Conservation (phyloP, 1,140 invertebrate species). For the Pseudobourletiella spinata region DNA sequence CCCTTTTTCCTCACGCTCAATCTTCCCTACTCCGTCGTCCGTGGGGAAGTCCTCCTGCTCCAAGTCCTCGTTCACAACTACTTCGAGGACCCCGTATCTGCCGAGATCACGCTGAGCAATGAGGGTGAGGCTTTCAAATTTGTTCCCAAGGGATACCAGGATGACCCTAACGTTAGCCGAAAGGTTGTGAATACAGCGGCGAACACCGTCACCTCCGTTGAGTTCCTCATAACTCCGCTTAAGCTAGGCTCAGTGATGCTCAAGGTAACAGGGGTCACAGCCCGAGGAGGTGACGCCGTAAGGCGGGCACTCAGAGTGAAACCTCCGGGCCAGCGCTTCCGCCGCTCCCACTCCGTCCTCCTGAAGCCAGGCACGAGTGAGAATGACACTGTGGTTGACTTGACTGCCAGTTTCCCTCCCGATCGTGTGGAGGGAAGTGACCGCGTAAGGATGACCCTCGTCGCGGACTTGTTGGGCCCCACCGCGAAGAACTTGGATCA, state of each 20-base stretch:
- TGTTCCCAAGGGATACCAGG: not conserved
- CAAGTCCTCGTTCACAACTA: conserved; percentile 67
- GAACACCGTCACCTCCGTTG: conserved; percentile 6
- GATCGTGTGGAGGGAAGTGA: conserved; percentile 9
- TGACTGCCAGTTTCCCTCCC: conserved; percentile 7
- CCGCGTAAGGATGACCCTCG: conserved; percentile 36
- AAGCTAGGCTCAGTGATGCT: conserved; percentile 43
- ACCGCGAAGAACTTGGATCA: conserved; percentile 62
- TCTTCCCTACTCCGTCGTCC: conserved; percentile 23
- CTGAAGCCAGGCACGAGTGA: conserved; percentile 44
- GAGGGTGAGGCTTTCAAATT: conserved; percentile 13
- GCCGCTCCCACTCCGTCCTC: not conserved
- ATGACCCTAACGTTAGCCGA: not conserved
- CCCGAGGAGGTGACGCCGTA: conserved; percentile 14
- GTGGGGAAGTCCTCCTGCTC: conserved; percentile 42
- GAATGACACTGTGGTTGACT: conserved; percentile 43
- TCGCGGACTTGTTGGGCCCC: conserved; percentile 60
- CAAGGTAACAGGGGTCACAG: conserved; percentile 48
- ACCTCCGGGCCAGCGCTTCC: conserved; percentile 11
- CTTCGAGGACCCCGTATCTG: conserved; percentile 39
- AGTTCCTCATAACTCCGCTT: conserved; percentile 10
- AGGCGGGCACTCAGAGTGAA: conserved; percentile 14
- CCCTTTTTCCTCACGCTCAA: conserved; percentile 29
- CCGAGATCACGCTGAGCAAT: conserved; percentile 10
- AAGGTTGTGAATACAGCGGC: not conserved